These are phyloP conservation scores for Podocnemis expansa DNA, from an alignment of 2,113 vertebrate genomes.

Conservation along the genomic window DNA sequence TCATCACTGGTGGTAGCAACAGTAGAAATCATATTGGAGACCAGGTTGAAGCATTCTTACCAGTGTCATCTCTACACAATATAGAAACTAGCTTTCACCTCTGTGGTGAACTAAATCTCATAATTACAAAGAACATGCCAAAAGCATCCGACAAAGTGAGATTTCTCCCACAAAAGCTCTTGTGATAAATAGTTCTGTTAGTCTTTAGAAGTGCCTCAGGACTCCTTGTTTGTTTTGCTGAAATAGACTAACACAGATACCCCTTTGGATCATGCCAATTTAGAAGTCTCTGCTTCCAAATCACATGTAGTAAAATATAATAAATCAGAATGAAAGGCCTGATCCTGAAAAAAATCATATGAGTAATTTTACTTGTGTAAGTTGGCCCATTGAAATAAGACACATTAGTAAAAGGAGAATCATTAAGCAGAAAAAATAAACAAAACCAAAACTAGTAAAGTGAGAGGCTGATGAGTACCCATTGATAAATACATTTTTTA, in stretches of 20 bases:
- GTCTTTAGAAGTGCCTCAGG: no score
- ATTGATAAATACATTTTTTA: not conserved
- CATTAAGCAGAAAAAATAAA: not conserved
- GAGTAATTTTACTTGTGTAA: not conserved
- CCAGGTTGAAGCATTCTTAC: not conserved
- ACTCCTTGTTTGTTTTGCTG: no score
- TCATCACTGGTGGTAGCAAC: not conserved
- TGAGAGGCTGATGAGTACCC: not conserved
- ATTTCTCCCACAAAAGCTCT: no score
- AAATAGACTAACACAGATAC: no score
- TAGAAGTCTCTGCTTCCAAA: not conserved
- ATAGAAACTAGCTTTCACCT: not conserved
- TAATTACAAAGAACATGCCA: not conserved
- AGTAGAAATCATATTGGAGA: not conserved
- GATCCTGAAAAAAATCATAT: not conserved
- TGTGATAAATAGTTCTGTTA: no score
- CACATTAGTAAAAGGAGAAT: not conserved
- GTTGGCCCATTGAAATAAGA: not conserved
- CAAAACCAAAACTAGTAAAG: not conserved
- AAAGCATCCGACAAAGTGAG: no score
- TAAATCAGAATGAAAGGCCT: not conserved
- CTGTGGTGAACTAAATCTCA: not conserved
- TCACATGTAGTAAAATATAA: not conserved
- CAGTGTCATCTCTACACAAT: not conserved
- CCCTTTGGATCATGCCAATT: no score